Conservation (phyloP, 2,113 vertebrate genomes). For the Neopipo cinnamomea region DNA sequence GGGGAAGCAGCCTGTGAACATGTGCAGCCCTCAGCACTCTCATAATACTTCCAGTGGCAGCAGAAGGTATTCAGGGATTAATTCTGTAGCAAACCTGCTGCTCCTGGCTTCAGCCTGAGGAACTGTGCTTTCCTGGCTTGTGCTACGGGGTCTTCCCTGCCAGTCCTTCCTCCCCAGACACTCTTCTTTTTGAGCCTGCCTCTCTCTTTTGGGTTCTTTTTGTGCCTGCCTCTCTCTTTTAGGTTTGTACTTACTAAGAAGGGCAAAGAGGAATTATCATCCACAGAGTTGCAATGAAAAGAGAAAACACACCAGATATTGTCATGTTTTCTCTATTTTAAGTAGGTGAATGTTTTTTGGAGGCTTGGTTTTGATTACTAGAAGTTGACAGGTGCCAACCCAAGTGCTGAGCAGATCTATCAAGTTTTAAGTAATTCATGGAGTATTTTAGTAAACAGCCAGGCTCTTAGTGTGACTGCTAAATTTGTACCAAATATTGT, state of each 20-base stretch:
- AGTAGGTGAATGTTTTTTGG: not conserved
- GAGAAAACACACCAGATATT: not conserved
- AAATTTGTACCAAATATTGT: not conserved
- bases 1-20: conserved; percentile 20
- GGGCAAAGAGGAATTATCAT: not conserved
- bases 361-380: not conserved
- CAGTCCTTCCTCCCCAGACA: not conserved
- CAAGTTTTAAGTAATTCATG: not conserved
- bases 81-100: conserved; percentile 23
- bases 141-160: not conserved
- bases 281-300: not conserved
- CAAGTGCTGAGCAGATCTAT: not conserved
- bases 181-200: not conserved
- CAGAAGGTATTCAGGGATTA: conserved; percentile 18
- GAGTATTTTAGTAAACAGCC: not conserved
- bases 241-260: not conserved
- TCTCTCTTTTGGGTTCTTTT: not conserved
- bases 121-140: not conserved
- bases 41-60: conserved; percentile 6
- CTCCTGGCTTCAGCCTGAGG: conserved; percentile 9
- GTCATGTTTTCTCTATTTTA: not conserved
- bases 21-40: conserved; percentile 5
- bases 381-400: not conserved
- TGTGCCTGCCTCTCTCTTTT: not conserved
- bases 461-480: not conserved